A percentile compares a stretch with the other conserved stretches of the same genome.
phyloP scores from a whole-genome alignment of 2,113 vertebrate species.

The Microcebus ravelobensis region DNA sequence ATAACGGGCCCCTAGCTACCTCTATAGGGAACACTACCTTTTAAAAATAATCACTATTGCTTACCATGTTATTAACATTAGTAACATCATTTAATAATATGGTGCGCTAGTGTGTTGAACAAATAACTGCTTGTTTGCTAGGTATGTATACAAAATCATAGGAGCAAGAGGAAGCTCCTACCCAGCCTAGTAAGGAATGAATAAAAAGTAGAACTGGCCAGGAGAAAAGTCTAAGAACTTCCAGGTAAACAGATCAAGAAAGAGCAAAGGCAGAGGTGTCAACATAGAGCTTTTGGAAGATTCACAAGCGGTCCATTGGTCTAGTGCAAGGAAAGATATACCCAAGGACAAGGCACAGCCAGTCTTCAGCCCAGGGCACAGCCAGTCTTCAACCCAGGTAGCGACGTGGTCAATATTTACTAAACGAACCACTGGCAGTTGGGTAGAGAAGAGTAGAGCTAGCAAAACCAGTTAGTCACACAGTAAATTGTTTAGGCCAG shows the following conservation, averaged over 20 bases:
- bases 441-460: not conserved
- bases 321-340: not conserved
- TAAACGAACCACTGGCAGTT: not conserved
- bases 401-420: not conserved
- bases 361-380: not conserved
- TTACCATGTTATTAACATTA: not conserved
- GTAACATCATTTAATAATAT: not conserved
- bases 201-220: not conserved
- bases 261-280: not conserved
- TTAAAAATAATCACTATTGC: not conserved
- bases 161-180: not conserved
- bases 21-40: not conserved
- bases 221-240: not conserved
- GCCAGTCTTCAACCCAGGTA: not conserved
- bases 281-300: not conserved
- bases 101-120: not conserved
- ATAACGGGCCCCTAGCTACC: not conserved
- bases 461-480: not conserved
- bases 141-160: rapidly evolving
- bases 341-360: not conserved
- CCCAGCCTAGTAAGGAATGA: not conserved
- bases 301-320: not conserved
- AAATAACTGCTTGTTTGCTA: not conserved
- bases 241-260: not conserved
- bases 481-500: not conserved